These are phyloP conservation scores for Drosophila borealis DNA, from an alignment of 2,888 invertebrate genomes.

Conservation along the genomic window DNA sequence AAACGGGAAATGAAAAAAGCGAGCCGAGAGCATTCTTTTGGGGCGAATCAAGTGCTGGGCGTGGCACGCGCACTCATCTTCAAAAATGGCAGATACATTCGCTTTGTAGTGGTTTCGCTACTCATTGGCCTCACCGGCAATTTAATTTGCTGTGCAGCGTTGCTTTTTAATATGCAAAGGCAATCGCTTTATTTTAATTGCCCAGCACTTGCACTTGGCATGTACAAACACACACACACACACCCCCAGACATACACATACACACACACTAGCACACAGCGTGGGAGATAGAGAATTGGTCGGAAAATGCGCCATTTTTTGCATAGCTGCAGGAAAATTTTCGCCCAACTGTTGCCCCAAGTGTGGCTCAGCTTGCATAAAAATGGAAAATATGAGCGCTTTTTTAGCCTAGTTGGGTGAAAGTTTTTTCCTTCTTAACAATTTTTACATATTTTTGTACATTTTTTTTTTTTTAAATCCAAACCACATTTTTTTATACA, in stretches of 20 bases:
- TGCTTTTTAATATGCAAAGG: constrained; percentile 45
- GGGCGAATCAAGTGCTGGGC: constrained; percentile 21
- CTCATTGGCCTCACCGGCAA: constrained; percentile 48
- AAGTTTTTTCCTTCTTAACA: too few species aligned
- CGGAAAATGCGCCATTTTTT: background rate
- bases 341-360: too few species aligned
- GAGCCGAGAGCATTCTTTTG: constrained; percentile 13
- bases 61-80: constrained; percentile 26
- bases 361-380: too few species aligned
- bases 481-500: too few species aligned
- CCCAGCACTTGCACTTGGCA: constrained; percentile 37
- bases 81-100: constrained; percentile 45
- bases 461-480: too few species aligned
- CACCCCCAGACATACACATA: background rate
- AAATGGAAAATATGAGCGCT: too few species aligned
- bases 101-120: constrained; percentile 67
- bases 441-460: too few species aligned
- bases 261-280: background rate
- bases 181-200: constrained; percentile 49
- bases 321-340: background rate
- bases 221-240: background rate
- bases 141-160: constrained; percentile 58
- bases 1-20: background rate
- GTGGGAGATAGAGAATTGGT: background rate
- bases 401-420: too few species aligned